Percentiles rank a stretch among this genome's conserved stretches.
These are phyloP conservation scores for Pterophyllum scalare DNA, from an alignment of 2,113 vertebrate genomes.

Conservation along the genomic window DNA sequence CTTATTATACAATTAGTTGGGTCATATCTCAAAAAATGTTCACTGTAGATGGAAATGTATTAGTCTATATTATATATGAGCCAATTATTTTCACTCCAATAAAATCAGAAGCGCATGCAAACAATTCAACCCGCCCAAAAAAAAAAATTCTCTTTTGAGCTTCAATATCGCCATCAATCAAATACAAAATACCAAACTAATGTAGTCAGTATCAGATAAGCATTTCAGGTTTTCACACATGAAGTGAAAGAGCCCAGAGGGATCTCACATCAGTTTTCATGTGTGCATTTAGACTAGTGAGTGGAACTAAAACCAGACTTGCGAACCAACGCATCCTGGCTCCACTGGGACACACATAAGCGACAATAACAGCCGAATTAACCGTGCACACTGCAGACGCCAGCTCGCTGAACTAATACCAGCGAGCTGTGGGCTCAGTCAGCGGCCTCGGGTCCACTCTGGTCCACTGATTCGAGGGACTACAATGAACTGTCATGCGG, in stretches of 20 bases:
- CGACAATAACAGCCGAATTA: slow-evolving; percentile 73
- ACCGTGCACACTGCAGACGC: slow-evolving; percentile 61
- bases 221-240: slow-evolving; percentile 45
- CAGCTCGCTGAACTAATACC: slow-evolving; percentile 41
- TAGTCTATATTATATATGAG: neutral
- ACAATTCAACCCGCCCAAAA: neutral
- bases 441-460: slow-evolving; percentile 54
- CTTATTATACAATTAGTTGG: neutral
- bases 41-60: neutral
- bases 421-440: slow-evolving; percentile 55
- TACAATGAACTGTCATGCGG: slow-evolving; percentile 48
- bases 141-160: neutral
- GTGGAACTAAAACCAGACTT: slow-evolving; percentile 75
- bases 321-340: slow-evolving; percentile 41
- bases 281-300: slow-evolving; percentile 74
- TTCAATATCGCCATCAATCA: slow-evolving; percentile 28
- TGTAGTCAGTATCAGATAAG: slow-evolving; percentile 29
- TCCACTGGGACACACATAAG: slow-evolving; percentile 60
- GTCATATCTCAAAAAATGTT: neutral
- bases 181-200: slow-evolving; percentile 34
- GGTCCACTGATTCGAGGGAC: slow-evolving; percentile 68
- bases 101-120: slow-evolving; percentile 25
- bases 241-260: slow-evolving; percentile 27
- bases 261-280: slow-evolving; percentile 60
- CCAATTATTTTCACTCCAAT: slow-evolving; percentile 19